Evolutionary conservation across 2,888 invertebrate species (phyloP), one percentile per base, ranked within the genome.

Genomic region (Chouioia cunea): DNA sequence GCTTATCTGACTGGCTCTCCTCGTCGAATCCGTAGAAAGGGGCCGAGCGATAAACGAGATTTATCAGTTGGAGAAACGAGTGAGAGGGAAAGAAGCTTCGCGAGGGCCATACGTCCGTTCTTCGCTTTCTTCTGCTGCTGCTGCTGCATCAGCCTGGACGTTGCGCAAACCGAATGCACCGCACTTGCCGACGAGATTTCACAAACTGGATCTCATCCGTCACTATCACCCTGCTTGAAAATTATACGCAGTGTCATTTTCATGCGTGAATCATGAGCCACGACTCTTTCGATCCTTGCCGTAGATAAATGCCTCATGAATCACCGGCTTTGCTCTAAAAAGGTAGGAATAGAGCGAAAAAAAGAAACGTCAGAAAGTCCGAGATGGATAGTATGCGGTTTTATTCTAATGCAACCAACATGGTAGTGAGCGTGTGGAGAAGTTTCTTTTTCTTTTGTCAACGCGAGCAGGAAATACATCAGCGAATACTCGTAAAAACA

Each of bases 131-230:
- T 27, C 6, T 44, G 44, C 50, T 52, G 18, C 44, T 27, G 22
- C 23, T 54, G 43, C 54, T 4, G 27, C 2, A 10, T 23, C 20
- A 50, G 27, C 27, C 52, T 54, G 53, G 36, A 36, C 60, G 66
- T 67, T 65, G 52, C 62, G 65, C 62, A 65, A 65, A 43, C 22
- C 22, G 14, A 1, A 15, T 15, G 52, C 52, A 20, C 18, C 12
- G 14, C 23, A 4, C 18, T 44, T 18, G 52, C 44, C 18, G 16
- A 36, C 50, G 58, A 59, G 56, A 72, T 68, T 68, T 72, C 63
- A 60, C 69, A 69, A 72, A 72, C 72, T 72, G 57, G 69, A 72
- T 69, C 68, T 65, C 69, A 65, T 72, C 48, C 69, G 64, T 65
- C 65, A 60, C 64, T 65, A 64, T 64, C 71, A 68, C 36, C 56